Conservation (phyloP, 2,888 invertebrate species). For the Andrena chrysosceles region DNA sequence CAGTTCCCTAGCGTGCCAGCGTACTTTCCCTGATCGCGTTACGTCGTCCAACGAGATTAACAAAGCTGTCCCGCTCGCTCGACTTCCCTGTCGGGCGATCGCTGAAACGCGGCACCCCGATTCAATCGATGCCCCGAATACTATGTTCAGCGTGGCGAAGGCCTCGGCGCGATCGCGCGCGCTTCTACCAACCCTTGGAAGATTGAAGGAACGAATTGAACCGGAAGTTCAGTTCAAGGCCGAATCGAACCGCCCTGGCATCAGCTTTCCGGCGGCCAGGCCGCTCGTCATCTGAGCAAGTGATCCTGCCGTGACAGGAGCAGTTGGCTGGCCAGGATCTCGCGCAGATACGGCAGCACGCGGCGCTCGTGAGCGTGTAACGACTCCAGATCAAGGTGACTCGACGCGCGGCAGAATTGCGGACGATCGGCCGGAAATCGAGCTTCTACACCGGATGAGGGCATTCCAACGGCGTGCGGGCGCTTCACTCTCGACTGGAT, state of each 20-base stretch:
- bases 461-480: conserved; percentile 74
- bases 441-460: conserved; percentile 61
- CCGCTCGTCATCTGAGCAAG: conserved; percentile 81
- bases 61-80: background rate
- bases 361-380: conserved; percentile 28
- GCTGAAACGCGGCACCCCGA: background rate
- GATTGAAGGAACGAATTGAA: background rate
- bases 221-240: conserved; percentile 56
- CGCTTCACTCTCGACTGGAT: conserved; percentile 53
- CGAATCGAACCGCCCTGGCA: conserved; percentile 76
- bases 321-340: conserved; percentile 62
- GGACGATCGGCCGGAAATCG: conserved; percentile 52
- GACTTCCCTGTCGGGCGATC: background rate
- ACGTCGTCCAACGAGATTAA: conserved; percentile 13
- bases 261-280: conserved; percentile 79
- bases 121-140: conserved; percentile 1
- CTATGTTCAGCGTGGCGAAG: background rate
- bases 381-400: conserved; percentile 40
- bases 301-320: conserved; percentile 76
- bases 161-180: background rate
- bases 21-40: conserved; percentile 12
- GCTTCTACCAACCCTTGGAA: too few relatives aligned
- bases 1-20: background rate
- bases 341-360: conserved; percentile 25
- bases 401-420: conserved; percentile 46